phyloP scores from a whole-genome alignment of 1,140 invertebrate genomes.

The Drosophila rufa region DNA sequence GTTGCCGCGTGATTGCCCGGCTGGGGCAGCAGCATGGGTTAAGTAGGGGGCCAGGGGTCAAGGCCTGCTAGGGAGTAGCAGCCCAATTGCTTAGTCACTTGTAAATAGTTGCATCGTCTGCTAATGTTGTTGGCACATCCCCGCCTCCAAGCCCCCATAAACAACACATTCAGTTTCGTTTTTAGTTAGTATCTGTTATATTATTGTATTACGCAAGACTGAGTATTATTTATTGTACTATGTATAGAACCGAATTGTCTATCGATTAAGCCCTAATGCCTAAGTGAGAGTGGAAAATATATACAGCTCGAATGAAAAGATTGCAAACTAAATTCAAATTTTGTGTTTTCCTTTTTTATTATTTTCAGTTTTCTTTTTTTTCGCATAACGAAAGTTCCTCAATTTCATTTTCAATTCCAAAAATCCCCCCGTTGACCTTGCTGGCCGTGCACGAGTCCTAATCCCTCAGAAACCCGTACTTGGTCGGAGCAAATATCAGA shows the following conservation, averaged over 20 bases:
- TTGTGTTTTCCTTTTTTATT: conserved; percentile 18
- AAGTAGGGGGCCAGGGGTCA: conserved; percentile 14
- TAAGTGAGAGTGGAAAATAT: conserved; percentile 49
- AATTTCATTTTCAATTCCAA: background rate
- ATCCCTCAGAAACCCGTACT: conserved; percentile 20
- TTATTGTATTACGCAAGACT: conserved; percentile 71
- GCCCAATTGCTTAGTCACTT: conserved; percentile 69
- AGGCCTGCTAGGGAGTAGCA: conserved; percentile 7
- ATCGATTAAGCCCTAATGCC: conserved; percentile 69
- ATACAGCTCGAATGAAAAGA: conserved; percentile 21
- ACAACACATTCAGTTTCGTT: conserved; percentile 51
- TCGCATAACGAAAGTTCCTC: conserved; percentile 1
- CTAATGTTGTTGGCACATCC: conserved; percentile 34
- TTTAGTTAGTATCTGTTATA: conserved; percentile 75
- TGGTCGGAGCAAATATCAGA: conserved; percentile 40
- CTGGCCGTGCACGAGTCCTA: conserved; percentile 5
- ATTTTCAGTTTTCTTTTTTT: conserved; percentile 19
- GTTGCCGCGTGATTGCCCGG: conserved; percentile 80
- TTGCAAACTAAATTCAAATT: conserved; percentile 28
- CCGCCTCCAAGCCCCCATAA: conserved; percentile 2
- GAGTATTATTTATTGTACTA: conserved; percentile 78
- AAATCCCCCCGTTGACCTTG: conserved; percentile 15
- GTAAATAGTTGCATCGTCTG: conserved; percentile 68
- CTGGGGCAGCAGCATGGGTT: conserved; percentile 11
- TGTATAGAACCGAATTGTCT: conserved; percentile 66